Evolutionary conservation across 2,113 vertebrate species (phyloP), one percentile per base, ranked within the genome.

Genomic region (Lampris incognitus): DNA sequence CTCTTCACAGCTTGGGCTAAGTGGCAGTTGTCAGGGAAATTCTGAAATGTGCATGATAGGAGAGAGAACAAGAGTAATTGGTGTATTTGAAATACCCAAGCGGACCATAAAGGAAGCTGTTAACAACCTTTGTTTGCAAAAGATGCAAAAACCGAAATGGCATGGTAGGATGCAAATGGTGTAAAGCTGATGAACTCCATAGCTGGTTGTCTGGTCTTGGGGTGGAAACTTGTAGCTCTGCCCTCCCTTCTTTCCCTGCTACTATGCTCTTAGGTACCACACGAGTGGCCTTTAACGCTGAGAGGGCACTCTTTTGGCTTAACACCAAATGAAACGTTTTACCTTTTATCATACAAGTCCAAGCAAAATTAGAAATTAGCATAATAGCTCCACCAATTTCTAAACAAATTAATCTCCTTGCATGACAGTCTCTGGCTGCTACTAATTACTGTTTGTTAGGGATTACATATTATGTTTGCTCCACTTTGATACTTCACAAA

Each of bases 341-440:
- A 70, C 64, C 11, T 61, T 68, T 74, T 66, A 85, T 87, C 24
- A 24, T 76, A 85, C 74, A 79, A 0, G 9, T 63, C 79, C 44
- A 74, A 88, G 76, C 54, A 84, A 74, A 73, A 66, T 55, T 55
- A 39, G 50, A 73, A 82, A 83, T 71, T 41, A 77, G 40, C 57
- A 75, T 69, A 67, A 83, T 49, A 60, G 50, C 61, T 10, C 74
- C 39, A 59, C 73, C 71, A 54, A 36, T 13, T 13, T 52, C 44
- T 82, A 70, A 77, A 60, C 69, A 75, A 66, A 85, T 84, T 73
- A 67, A 82, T 85, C 13, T 82, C 78, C 76, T 78, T 77, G 84
- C 71, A 55, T 70, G 78, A 75, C 78, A 84, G 71, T 68, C 61
- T 62, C 54, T 48, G 68, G 60, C 44, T 66, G 49, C 38, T 44